Base-by-base conservation (phyloP, 2,888 invertebrate species). In the Cataglyphis cursor region DNA sequence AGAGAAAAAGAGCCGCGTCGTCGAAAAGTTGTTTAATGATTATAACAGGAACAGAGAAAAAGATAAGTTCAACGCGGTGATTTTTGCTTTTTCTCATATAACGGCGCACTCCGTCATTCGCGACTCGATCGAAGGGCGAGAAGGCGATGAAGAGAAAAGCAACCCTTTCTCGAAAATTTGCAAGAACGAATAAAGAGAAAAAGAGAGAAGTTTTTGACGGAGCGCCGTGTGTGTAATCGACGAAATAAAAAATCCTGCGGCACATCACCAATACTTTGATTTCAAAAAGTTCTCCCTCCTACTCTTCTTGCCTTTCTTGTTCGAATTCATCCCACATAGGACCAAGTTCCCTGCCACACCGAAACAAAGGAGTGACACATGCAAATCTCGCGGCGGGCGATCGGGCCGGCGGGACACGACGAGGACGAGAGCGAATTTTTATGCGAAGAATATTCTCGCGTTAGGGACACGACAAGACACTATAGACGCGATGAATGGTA, bases 301-400 rank as follows among this genome's bases (percentile, higher is more conserved):
- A 84, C 83, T 75, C 74, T 82, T 84, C 73, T 88, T 57, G 82
- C 85, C 88, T 89, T 89, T 89, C 88, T 87, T 88, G 84, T 85
- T 87, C 85, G 86, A 86, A 84, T 74, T 89, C 89, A 88, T 83
- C 88, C 85, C 89, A 88, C 85, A 90, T 91, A 92, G 93, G 92
- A 93, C 92, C 93, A 93, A 93, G 89, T 88, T 92, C 91, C 90
- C 90, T 90, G 90, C 84, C 88, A 88, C 90, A 83, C 86, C 87
- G 87, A 85, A 75, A 66, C 78, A 85, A 89, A 88, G 83, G 83
- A 82, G 74, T 81, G 78, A 88, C 83, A 81, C 74, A 85, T 72
- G 86, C 80, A 86, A 85, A 89, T 83, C 82, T 90, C 84, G 88
- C 87, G 85, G 74, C 84, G 85, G 89, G 68, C 87, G 87, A 90